Evolutionary conservation across 2,888 invertebrate species (phyloP).

Genomic region (Campaea margaritaria): DNA sequence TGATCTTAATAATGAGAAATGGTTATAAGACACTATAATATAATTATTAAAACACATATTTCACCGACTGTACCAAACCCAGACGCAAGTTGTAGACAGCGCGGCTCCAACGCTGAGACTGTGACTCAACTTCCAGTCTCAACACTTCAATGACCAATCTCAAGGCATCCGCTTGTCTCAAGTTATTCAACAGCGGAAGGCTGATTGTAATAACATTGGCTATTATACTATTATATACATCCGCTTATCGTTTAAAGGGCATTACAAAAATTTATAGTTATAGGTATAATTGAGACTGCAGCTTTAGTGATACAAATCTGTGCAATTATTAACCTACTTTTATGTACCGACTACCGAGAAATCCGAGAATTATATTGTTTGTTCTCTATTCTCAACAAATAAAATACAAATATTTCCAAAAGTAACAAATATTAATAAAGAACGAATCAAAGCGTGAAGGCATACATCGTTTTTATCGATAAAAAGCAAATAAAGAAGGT

Average conservation of each 20-base stretch:
- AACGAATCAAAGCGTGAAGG: conserved; percentile 79
- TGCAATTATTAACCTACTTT: conserved; percentile 31
- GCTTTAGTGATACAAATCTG: conserved; percentile 4
- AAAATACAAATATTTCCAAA: conserved; percentile 39
- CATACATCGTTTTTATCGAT: conserved; percentile 78
- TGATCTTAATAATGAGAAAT: too few relatives aligned
- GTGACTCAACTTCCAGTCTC: conserved; percentile 41
- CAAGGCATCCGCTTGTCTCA: conserved; percentile 59
- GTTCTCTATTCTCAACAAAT: conserved; percentile 32
- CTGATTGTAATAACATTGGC: too few relatives aligned
- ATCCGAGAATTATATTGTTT: conserved; percentile 49
- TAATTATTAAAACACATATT: conserved; percentile 5
- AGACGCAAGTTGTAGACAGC: conserved; percentile 61
- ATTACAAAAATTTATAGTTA: not conserved
- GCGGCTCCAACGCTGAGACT: conserved; percentile 59
- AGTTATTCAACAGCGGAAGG: conserved; percentile 44
- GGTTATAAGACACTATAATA: too few relatives aligned
- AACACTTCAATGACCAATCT: conserved; percentile 63
- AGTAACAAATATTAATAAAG: conserved; percentile 59
- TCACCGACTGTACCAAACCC: conserved; percentile 22
- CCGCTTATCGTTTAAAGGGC: not conserved
- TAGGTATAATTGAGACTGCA: not conserved
- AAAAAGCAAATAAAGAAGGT: conserved; percentile 77
- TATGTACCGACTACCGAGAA: conserved; percentile 37
- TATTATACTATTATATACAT: not conserved